phyloP scores from a whole-genome alignment of 2,888 invertebrate species.

The Blastobasis lacticolella region DNA sequence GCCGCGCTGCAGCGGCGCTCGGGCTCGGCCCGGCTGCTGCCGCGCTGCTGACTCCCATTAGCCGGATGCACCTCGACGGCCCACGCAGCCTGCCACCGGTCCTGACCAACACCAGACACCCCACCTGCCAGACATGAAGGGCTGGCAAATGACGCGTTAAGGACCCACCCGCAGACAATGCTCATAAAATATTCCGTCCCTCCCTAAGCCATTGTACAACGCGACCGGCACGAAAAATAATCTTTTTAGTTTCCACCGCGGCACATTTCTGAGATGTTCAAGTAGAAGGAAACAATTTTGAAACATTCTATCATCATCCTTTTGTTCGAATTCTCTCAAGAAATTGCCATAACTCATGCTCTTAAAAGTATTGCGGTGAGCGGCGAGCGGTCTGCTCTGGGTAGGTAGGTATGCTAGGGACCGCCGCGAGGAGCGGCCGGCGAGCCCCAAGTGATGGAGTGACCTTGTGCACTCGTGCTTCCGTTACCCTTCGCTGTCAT shows the following conservation, averaged over 20 bases:
- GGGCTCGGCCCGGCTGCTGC: constrained; percentile 25
- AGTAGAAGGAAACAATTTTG: constrained; percentile 37
- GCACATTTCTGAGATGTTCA: constrained; percentile 8
- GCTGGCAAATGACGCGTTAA: constrained; percentile 7
- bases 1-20: background rate
- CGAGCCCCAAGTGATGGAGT: constrained; percentile 10
- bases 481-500: constrained; percentile 40
- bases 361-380: constrained; percentile 52
- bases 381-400: constrained; percentile 37
- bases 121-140: too few relatives aligned
- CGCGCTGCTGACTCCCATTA: constrained; percentile 47
- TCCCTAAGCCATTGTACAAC: background rate
- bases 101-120: too few relatives aligned
- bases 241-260: constrained; percentile 1
- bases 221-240: constrained; percentile 10
- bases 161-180: constrained; percentile 16
- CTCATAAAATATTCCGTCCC: constrained; percentile 12
- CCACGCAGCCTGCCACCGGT: constrained; percentile 29
- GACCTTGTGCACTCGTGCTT: constrained; percentile 55
- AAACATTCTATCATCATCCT: constrained; percentile 44
- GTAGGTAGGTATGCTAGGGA: constrained; percentile 8
- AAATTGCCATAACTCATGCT: constrained; percentile 45
- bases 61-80: constrained; percentile 47
- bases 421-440: background rate
- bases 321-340: constrained; percentile 43